Evolutionary conservation across 2,888 invertebrate species (phyloP).

Genomic region (Sturmia bella): DNA sequence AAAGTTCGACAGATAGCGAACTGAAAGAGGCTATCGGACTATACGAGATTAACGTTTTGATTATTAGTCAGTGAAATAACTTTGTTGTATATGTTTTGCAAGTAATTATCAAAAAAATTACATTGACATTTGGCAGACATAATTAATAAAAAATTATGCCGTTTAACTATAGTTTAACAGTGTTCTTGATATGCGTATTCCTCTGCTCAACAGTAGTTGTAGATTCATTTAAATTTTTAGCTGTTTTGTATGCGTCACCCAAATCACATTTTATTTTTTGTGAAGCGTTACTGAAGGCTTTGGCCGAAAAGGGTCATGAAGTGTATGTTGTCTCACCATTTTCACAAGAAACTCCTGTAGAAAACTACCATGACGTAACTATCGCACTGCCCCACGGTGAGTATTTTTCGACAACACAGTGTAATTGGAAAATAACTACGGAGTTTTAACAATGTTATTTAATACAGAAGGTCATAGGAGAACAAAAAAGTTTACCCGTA

Average conservation of each 20-base stretch:
- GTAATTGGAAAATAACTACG: too few species aligned
- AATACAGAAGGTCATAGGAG: too few species aligned
- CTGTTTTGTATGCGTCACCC: slow-evolving; percentile 74
- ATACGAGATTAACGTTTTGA: too few species aligned
- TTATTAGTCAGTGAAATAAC: too few species aligned
- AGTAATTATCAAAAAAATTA: not conserved
- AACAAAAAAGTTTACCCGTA: too few species aligned
- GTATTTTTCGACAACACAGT: too few species aligned
- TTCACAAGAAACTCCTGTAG: slow-evolving; percentile 75
- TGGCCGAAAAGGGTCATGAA: slow-evolving; percentile 80
- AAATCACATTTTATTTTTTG: slow-evolving; percentile 79
- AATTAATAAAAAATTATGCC: slow-evolving; percentile 8
- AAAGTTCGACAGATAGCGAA: too few species aligned
- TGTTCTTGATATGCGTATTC: not conserved
- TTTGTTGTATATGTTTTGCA: not conserved
- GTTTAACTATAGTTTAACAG: not conserved
- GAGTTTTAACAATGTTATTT: too few species aligned
- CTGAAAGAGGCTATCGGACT: too few species aligned
- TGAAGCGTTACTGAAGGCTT: slow-evolving; percentile 77
- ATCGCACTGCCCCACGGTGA: slow-evolving; percentile 57
- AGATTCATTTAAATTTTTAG: slow-evolving; percentile 73
- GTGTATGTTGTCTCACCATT: slow-evolving; percentile 79
- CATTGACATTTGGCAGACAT: not conserved
- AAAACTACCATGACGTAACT: slow-evolving; percentile 76
- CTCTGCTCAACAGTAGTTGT: slow-evolving; percentile 12